Percentiles rank a stretch among this genome's conserved stretches.
Conservation (phyloP, 1,140 invertebrate species). For the Calliopsis andreniformis region DNA sequence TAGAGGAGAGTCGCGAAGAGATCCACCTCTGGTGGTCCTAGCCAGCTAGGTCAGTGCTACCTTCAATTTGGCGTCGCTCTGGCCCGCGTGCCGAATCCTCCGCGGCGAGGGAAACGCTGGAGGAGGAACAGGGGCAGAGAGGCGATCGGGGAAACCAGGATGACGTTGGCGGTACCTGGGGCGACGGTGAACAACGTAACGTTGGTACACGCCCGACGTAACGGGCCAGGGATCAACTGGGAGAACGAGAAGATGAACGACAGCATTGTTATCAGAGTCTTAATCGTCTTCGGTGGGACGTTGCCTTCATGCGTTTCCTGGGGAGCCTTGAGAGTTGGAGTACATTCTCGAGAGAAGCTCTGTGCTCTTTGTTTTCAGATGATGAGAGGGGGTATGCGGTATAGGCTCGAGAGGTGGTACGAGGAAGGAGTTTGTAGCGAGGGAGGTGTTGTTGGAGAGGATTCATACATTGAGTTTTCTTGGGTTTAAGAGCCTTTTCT, state of each 20-base stretch:
- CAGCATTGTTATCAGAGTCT: conserved; percentile 38
- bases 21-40: conserved; percentile 64
- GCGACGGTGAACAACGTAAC: background rate
- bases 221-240: background rate
- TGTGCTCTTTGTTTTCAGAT: too few species aligned
- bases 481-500: too few species aligned
- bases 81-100: background rate
- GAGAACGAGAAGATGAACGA: conserved; percentile 29
- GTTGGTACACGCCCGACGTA: background rate
- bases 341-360: background rate
- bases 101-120: too few species aligned
- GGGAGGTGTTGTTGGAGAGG: too few species aligned
- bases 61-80: conserved; percentile 42
- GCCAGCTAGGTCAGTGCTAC: conserved; percentile 69
- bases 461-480: too few species aligned
- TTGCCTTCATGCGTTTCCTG: background rate
- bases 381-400: too few species aligned
- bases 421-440: too few species aligned
- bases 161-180: background rate
- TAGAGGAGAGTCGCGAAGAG: conserved; percentile 62
- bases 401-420: too few species aligned
- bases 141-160: background rate
- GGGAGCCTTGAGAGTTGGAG: background rate
- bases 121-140: background rate
- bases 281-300: conserved; percentile 28